Base-by-base conservation (phyloP, 2,113 vertebrate species). In the Callocephalon fimbriatum region DNA sequence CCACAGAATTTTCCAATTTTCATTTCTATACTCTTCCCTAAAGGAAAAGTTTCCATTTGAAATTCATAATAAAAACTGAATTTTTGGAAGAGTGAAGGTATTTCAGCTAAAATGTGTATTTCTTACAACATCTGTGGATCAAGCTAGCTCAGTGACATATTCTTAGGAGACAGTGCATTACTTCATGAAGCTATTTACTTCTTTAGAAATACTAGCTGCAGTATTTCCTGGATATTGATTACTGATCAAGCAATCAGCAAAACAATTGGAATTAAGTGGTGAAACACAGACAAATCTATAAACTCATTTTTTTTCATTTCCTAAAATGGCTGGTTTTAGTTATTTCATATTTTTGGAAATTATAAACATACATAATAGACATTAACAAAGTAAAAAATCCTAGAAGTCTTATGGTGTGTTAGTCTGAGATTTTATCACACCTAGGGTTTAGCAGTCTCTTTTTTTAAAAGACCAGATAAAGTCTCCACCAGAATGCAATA, bases 361-460 rank as follows among this genome's bases (percentile, higher is more conserved):
- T 8, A 37, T 10, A 58, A 17, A 15, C 13, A 18, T 5, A 21
- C 27, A 8, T 15, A 66, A 47, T 20, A 47, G 31, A 51, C 38
- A 40, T 3, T 1, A 74, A 48, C 16, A 0, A 0, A 82, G 5
- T 12, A 12, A 48, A 68, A 54, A 13, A 8, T 4, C 14, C 23
- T 14, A 16, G 20, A 14, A 38, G 4, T 38, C 38, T 38, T 38
- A 38, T 38, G 38, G 38, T 5, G 37, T 15, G 17, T 20, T 42
- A 50, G 8, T 3, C 5, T 35, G 68, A 74, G 62, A 25, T 82
- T 67, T 54, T 35, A 68, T n/a, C 32, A 13, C 31, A 15, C 10
- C 9, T 67, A 25, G 4, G 2, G 15, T 65, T 93, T 59, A 35
- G 50, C 32, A 78, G 22, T 26, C 53, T 6, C 8, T 18, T 58